Conservation (phyloP, 2,888 invertebrate species). For the Metalampra italica region DNA sequence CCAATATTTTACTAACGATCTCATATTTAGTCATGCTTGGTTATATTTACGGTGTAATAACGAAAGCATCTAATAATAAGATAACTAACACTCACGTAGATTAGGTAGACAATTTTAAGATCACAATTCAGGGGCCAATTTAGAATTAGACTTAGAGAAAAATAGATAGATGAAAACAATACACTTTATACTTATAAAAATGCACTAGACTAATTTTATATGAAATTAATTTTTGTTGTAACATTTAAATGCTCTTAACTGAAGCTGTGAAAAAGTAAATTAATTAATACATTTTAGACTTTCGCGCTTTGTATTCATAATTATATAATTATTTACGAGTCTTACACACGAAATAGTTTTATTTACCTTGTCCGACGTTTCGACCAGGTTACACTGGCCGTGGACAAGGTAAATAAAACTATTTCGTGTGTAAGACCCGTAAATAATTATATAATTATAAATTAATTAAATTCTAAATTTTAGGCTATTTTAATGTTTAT, state of each 20-base stretch:
- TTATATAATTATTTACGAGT: too few relatives aligned
- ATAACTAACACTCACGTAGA: constrained; percentile 37
- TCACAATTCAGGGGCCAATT: constrained; percentile 65
- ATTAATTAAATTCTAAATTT: constrained; percentile 1
- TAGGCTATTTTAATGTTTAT: too few relatives aligned
- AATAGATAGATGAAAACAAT: constrained; percentile 19
- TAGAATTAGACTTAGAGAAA: constrained; percentile 49
- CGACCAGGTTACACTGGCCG: too few relatives aligned
- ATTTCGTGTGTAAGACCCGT: too few relatives aligned
- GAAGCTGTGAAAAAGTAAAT: neutral
- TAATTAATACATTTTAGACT: too few relatives aligned
- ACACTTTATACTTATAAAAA: constrained; percentile 3
- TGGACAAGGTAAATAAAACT: too few relatives aligned
- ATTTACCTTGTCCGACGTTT: too few relatives aligned
- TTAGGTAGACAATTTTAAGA: constrained; percentile 20
- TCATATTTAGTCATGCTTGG: too few relatives aligned
- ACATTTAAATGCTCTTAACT: neutral
- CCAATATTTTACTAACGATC: neutral
- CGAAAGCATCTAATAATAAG: neutral
- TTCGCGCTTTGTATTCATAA: too few relatives aligned
- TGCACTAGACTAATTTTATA: neutral
- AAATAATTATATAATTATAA: too few relatives aligned
- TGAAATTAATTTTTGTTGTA: neutral
- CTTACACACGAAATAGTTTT: too few relatives aligned
- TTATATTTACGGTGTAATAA: too few relatives aligned